Conservation (phyloP, 1,140 invertebrate species). For the Drosophila sproati region DNA sequence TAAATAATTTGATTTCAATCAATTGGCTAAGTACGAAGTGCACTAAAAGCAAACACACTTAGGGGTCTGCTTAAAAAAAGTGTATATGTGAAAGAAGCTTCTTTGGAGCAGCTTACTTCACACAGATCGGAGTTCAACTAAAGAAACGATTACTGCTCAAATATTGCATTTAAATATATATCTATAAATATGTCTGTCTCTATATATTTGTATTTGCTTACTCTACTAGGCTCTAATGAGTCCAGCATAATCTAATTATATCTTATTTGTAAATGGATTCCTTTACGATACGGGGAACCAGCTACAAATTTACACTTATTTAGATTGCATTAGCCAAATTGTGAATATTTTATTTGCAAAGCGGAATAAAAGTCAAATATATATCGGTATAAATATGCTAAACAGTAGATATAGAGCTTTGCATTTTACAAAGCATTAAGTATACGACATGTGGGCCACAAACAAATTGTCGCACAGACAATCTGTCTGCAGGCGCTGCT, state of each 20-base stretch:
- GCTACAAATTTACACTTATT: neutral
- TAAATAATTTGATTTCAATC: constrained; percentile 4
- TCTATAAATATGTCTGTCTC: no score
- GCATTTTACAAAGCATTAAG: constrained; percentile 3
- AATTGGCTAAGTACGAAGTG: constrained; percentile 2
- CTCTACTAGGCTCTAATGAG: no score
- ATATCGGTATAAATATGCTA: constrained; percentile 17
- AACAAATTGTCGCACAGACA: constrained; percentile 24
- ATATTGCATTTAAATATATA: no score
- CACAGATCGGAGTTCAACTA: no score
- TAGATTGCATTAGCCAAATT: neutral
- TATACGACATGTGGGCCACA: constrained; percentile 30
- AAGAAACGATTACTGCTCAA: no score
- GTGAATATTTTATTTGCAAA: constrained; percentile 6
- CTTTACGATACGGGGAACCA: neutral
- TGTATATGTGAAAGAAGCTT: neutral
- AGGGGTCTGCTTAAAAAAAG: no score
- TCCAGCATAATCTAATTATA: no score
- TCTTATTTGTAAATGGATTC: no score
- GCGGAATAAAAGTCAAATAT: constrained; percentile 1
- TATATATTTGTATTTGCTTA: no score
- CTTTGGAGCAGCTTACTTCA: no score
- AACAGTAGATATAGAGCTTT: constrained; percentile 5
- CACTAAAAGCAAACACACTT: neutral
- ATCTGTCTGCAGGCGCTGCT: neutral